phyloP scores from a whole-genome alignment of 1,140 invertebrate species.

The Centruroides sculpturatus region DNA sequence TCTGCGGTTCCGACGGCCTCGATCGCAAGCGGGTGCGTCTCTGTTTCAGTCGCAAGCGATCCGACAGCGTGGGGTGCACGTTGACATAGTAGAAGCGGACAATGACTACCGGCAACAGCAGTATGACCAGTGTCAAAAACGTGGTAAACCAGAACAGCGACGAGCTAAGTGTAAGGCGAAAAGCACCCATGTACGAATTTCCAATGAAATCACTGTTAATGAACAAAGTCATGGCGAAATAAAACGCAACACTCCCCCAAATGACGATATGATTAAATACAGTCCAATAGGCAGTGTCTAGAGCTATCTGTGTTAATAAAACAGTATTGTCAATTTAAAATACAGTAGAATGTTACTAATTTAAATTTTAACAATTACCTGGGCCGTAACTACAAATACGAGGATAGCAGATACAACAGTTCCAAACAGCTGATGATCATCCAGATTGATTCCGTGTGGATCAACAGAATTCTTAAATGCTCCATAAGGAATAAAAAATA shows the following conservation, averaged over 20 bases:
- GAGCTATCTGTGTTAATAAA: slow-evolving; percentile 53
- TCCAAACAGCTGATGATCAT: slow-evolving; percentile 85
- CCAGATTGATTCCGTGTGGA: slow-evolving; percentile 63
- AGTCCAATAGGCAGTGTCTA: slow-evolving; percentile 98
- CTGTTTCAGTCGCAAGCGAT: slow-evolving; percentile 76
- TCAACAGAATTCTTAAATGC: slow-evolving; percentile 78
- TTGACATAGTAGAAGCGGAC: slow-evolving; percentile 85
- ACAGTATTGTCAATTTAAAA: too few relatives aligned
- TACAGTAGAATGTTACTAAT: not conserved
- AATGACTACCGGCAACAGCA: slow-evolving; percentile 84
- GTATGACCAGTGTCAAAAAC: slow-evolving; percentile 60
- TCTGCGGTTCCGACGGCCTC: slow-evolving; percentile 53
- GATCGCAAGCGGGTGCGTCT: slow-evolving; percentile 39
- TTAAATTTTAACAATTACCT: slow-evolving; percentile 40
- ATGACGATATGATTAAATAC: slow-evolving; percentile 93
- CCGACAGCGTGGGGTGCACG: slow-evolving; percentile 74
- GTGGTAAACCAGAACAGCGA: slow-evolving; percentile 75
- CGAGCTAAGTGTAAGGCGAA: slow-evolving; percentile 22
- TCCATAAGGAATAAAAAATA: slow-evolving; percentile 94
- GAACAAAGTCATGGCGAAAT: slow-evolving; percentile 55
- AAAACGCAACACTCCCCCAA: slow-evolving; percentile 92
- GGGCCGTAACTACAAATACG: slow-evolving; percentile 85
- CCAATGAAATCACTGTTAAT: slow-evolving; percentile 35
- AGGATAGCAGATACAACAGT: slow-evolving; percentile 87
- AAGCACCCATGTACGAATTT: slow-evolving; percentile 21